Conservation (phyloP, 2,797 vertebrate genomes). For the Pseudochromis fuscus region DNA sequence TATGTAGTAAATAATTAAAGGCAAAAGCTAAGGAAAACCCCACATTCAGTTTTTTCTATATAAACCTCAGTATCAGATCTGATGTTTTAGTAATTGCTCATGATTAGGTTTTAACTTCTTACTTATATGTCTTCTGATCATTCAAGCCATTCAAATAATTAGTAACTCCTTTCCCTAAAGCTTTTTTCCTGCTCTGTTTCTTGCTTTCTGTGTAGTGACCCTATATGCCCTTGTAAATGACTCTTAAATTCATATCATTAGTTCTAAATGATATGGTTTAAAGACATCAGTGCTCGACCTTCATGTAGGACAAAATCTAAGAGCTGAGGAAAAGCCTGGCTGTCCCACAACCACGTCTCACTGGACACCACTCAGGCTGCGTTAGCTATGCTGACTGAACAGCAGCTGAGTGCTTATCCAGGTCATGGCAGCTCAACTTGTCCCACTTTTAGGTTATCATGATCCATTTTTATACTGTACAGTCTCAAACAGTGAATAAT, state of each 20-base stretch:
- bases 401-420: slow-evolving; percentile 31
- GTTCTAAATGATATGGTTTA: slow-evolving; percentile 13
- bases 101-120: neutral
- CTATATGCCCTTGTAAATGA: neutral
- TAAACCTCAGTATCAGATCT: neutral
- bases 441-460: slow-evolving; percentile 25
- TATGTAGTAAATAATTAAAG: slow-evolving; percentile 35
- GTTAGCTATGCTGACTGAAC: slow-evolving; percentile 26
- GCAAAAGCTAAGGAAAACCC: neutral
- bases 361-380: slow-evolving; percentile 10
- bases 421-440: slow-evolving; percentile 24
- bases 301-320: slow-evolving; percentile 17
- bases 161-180: neutral
- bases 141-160: neutral
- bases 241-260: neutral
- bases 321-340: slow-evolving; percentile 20
- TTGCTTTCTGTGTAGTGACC: neutral
- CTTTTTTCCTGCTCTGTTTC: too few species aligned
- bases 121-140: neutral
- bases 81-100: neutral
- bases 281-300: neutral
- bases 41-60: neutral
- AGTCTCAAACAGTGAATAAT: neutral
- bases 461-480: slow-evolving; percentile 23
- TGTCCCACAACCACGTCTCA: slow-evolving; percentile 6